Base-by-base conservation (phyloP, 2,113 vertebrate species). In the Varanus komodoensis region DNA sequence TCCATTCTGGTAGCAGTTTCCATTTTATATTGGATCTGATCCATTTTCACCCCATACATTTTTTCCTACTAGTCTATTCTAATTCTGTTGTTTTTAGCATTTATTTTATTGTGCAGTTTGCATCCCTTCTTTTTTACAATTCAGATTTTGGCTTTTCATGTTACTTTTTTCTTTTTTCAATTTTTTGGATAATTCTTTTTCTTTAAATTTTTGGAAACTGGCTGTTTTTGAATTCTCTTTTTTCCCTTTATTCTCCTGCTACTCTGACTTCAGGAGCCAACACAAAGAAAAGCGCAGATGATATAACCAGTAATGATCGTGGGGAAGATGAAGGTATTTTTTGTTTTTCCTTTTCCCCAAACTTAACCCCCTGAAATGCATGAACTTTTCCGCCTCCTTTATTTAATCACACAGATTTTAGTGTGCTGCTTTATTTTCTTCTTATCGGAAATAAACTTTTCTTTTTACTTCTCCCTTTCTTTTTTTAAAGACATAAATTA, bases 281-380 rank as follows among this genome's bases (percentile, higher is more conserved):
- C 97, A 97, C 97, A 97, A 98, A 98, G 98, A 98, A 97, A 97
- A 97, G 96, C 96, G 97, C 95, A 95, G 97, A 98, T 98, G 98
- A 97, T 98, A 98, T 98, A 97, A 97, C 96, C 97, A 98, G 95
- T 98, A 98, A 98, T 98, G 98, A 98, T 95, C 98, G 97, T 97
- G 98, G 95, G 96, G 97, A 96, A 96, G 97, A 98, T 94, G 96
- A 98, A 98, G 98, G 98, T 99, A 98, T 98, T 98, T 98, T 97
- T 98, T 97, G 74, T 19, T 73, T 90, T 93, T 96, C 95, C 91
- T 77, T 91, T 48, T 95, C 92, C 92, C 91, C 95, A 97, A 97
- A 95, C 94, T 96, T 96, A 88, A 97, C 91, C 95, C 91, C 95
- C 90, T 96, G 95, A 95, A 86, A 80, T 98, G 98, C 98, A 99